Conservation (phyloP, 1,140 invertebrate genomes). For the Ganaspis sp. region DNA sequence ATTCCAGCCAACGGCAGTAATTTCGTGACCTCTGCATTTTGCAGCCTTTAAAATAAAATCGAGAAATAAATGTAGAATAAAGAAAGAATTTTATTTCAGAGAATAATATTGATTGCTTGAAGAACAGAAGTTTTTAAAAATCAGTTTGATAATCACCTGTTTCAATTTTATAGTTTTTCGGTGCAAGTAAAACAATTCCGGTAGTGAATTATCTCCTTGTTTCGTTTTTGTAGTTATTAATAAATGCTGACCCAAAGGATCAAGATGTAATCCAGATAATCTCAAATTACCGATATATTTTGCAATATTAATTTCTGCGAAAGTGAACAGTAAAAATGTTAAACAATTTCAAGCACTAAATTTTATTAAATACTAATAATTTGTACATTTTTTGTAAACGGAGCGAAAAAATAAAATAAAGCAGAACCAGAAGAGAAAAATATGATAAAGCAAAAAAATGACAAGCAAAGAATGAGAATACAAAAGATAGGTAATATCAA, state of each 20-base stretch:
- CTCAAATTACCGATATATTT: slow-evolving; percentile 81
- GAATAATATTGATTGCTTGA: too few species aligned
- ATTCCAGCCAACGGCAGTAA: slow-evolving; percentile 95
- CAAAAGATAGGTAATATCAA: too few species aligned
- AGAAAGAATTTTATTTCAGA: slow-evolving; percentile 1
- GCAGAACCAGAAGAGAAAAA: too few species aligned
- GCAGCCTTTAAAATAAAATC: slow-evolving; percentile 67
- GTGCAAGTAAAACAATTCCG: slow-evolving; percentile 88
- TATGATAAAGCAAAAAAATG: slow-evolving; percentile 23
- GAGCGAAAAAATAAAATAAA: too few species aligned
- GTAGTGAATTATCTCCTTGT: slow-evolving; percentile 78
- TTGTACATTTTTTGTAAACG: too few species aligned
- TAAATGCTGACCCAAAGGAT: slow-evolving; percentile 91
- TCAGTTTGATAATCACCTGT: slow-evolving; percentile 66
- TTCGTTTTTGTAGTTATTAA: slow-evolving; percentile 84
- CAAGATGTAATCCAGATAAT: slow-evolving; percentile 86
- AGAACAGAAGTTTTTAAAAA: neutral
- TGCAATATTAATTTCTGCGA: slow-evolving; percentile 79
- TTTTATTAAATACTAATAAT: too few species aligned
- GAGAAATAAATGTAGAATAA: slow-evolving; percentile 35
- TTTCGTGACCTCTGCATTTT: slow-evolving; percentile 88
- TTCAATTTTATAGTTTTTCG: slow-evolving; percentile 82
- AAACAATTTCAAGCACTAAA: too few species aligned
- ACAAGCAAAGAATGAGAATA: slow-evolving; percentile 6
- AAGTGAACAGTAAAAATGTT: too few species aligned